Base-by-base conservation (phyloP, 2,888 invertebrate genomes). In the Papilio gigon region DNA sequence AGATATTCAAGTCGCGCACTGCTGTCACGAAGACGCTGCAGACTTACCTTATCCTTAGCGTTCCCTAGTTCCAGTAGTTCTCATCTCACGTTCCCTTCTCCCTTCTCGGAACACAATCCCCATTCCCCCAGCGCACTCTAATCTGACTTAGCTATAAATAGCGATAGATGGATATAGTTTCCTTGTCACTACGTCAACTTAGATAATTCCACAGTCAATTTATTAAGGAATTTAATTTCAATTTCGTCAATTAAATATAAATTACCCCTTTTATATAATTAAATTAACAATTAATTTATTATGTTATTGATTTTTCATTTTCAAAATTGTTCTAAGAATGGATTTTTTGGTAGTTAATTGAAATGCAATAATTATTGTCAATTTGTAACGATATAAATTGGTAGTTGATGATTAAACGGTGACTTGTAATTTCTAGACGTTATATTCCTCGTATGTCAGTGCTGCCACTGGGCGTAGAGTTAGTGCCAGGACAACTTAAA, bases 201-300 rank as follows among this genome's bases (percentile, higher is more conserved):
- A 84, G 84, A 84, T 86, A 80, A 84, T 87, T 87, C 89, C 88
- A 87, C 76, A 81, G 91, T 90, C 90, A 89, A 90, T 90, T 91
- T 76, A 75, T 83, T 78, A 73, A 81, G 83, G 82, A 83, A 79
- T 87, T 88, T 88, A 71, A 77, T 87, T 90, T 68, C 83, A 80
- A 86, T 79, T 81, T 86, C 83, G 91, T 91, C 91, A 91, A 91
- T 91, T 91, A 90, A 74, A 73, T 30, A 42, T 42, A 42, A 27
- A 70, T 71, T 78, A 82, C 77, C 80, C 80, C 71, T 56, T 83
- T 75, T 73, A 76, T 80, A 84, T 80, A 75, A 77, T 77, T 74
- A 74, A 73, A 76, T 76, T 79, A 76, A 75, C 76, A 73, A 75
- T 78, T 76, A 73, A 74, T 74, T 70, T 73, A 72, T 66, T 61